phyloP scores from a whole-genome alignment of 2,888 invertebrate species.

The Gerris lacustris region DNA sequence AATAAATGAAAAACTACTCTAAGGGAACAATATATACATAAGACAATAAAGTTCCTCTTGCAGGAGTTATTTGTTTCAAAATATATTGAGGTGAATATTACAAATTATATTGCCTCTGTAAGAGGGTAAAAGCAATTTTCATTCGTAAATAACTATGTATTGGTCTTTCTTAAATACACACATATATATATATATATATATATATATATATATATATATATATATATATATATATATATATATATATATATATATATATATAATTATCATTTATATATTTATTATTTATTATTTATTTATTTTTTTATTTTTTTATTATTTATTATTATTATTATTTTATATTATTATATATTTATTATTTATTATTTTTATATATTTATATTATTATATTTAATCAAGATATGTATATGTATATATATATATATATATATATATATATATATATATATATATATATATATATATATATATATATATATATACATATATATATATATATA shows the following conservation, averaged over 20 bases:
- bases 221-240: slow-evolving; percentile 13
- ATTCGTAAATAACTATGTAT: too few relatives aligned
- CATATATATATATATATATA: too few relatives aligned
- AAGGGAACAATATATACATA: too few relatives aligned
- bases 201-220: not conserved
- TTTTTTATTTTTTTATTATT: not conserved
- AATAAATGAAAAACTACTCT: too few relatives aligned
- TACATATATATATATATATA: too few relatives aligned
- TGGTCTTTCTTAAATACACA: too few relatives aligned
- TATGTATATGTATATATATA: slow-evolving; percentile 3
- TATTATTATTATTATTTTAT: not conserved
- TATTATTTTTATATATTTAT: not conserved
- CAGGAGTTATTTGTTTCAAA: too few relatives aligned
- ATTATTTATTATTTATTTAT: not conserved
- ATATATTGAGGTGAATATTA: too few relatives aligned
- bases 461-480: too few relatives aligned
- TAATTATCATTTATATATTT: not conserved
- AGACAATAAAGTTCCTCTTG: too few relatives aligned
- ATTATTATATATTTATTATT: not conserved
- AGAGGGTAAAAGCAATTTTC: too few relatives aligned
- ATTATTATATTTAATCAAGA: not conserved
- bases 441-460: slow-evolving; percentile 13
- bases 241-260: slow-evolving; percentile 10
- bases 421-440: slow-evolving; percentile 16
- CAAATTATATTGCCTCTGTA: too few relatives aligned